Base-by-base conservation (phyloP, 1,140 invertebrate genomes). In the Goniozus legneri region DNA sequence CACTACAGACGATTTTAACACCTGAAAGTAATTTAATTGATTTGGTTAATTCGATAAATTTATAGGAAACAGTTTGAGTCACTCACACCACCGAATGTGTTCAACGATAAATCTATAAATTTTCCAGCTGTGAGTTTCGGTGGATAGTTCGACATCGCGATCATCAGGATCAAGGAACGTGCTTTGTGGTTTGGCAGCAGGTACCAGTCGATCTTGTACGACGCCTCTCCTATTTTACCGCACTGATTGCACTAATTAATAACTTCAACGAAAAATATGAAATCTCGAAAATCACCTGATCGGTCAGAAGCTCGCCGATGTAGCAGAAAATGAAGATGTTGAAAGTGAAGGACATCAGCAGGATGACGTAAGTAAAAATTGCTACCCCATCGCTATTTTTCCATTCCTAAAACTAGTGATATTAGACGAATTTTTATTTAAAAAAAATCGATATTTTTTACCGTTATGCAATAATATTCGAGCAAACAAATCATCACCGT, bases 241-340 rank as follows among this genome's bases (percentile, higher is more conserved):
- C 24, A 6, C 24, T 27, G 10, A 27, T 27, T 27, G 24, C 4
- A 27, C 4, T 27, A 27, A 10, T 10, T 6, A 6, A 27, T 10
- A 27, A 27, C 10, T 6, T 6, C 4, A 27, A 27, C 10, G 24
- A 44, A 41, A 36, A 39, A 37, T 33, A 15, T 44, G 24, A 27
- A 27, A 27, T 6, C 10, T 6, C 10, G 10, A 24, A 27, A 38
- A 18, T 30, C 50, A 64, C 60, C 50, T 62, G 42, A 22, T 60
- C 38, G 7, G 45, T 47, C 1, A 62, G 44, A 8, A 62, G n/a
- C 24, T 62, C 52, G 12, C 60, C 54, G 22, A 65, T 59, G 14
- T 56, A 50, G 22, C 60, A 63, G 33, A 57, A 61, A 32, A 65
- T 57, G 19, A 61, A 61, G 10, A 61, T 59, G 38, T 63, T 62